These are phyloP conservation scores for Hippoglossus stenolepis DNA, from an alignment of 2,113 vertebrate genomes.

Conservation along the genomic window DNA sequence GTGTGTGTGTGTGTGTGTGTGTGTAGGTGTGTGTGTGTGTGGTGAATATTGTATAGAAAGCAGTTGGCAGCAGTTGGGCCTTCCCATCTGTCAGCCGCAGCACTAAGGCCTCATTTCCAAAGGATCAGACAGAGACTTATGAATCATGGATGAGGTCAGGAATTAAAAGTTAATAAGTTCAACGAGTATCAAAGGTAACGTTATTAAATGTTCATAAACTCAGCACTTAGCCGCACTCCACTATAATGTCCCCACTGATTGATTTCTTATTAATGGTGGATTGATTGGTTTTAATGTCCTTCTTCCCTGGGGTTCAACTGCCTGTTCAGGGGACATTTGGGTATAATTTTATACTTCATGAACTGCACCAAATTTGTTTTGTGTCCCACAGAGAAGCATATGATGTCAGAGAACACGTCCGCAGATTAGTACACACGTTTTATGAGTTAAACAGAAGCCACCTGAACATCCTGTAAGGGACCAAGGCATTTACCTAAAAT, in stretches of 20 bases:
- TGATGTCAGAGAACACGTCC: slow-evolving; percentile 7
- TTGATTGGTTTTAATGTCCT: slow-evolving; percentile 4
- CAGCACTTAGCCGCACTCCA: slow-evolving; percentile 15
- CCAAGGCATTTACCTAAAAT: not conserved
- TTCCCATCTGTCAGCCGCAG: slow-evolving; percentile 63
- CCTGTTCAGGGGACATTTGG: slow-evolving; percentile 10
- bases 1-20: slow-evolving; percentile 25
- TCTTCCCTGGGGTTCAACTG: slow-evolving; percentile 4
- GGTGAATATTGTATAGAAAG: slow-evolving; percentile 53
- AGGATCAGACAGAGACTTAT: slow-evolving; percentile 62
- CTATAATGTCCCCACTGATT: slow-evolving; percentile 16
- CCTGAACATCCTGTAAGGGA: not conserved
- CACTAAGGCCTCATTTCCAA: slow-evolving; percentile 25
- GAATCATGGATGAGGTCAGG: slow-evolving; percentile 66
- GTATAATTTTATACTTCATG: not conserved
- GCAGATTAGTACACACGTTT: not conserved
- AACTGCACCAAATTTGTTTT: not conserved
- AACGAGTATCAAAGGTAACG: slow-evolving; percentile 59
- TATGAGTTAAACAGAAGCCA: too few species aligned
- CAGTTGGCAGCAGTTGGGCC: slow-evolving; percentile 68
- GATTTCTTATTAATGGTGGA: slow-evolving; percentile 29
- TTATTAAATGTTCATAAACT: slow-evolving; percentile 61
- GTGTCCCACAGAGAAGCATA: not conserved
- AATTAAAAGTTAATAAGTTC: slow-evolving; percentile 72
- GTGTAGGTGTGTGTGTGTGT: slow-evolving; percentile 29